A percentile compares a stretch with the other conserved stretches of the same genome.
These are phyloP conservation scores for Benitochromis conjunctus DNA, from an alignment of 2,113 vertebrate genomes.

Conservation along the genomic window DNA sequence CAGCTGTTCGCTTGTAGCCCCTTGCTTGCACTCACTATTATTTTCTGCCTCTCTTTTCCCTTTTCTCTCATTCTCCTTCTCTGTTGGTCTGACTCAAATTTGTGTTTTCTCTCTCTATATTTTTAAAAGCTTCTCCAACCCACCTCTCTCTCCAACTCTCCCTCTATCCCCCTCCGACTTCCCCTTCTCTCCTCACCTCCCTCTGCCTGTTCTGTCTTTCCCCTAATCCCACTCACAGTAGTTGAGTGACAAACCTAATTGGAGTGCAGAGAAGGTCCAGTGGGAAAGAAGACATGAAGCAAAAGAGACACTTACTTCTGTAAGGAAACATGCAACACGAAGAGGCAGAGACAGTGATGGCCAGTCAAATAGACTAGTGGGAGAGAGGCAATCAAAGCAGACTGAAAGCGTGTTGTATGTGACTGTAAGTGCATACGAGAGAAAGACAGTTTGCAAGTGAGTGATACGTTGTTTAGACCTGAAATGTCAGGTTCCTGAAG, in stretches of 20 bases:
- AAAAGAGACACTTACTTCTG: constrained; percentile 55
- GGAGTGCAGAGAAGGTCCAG: constrained; percentile 61
- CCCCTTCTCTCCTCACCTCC: not conserved
- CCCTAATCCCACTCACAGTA: constrained; percentile 62
- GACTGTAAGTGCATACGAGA: not conserved
- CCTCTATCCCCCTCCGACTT: not conserved
- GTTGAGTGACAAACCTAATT: constrained; percentile 76
- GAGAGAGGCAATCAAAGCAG: constrained; percentile 45
- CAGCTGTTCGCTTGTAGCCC: constrained; percentile 38
- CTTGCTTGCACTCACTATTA: constrained; percentile 2
- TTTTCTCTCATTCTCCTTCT: constrained; percentile 25
- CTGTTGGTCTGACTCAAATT: not conserved
- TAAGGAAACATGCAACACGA: constrained; percentile 51
- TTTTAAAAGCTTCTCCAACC: constrained; percentile 11
- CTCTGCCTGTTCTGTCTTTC: constrained; percentile 6
- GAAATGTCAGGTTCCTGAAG: constrained; percentile 24
- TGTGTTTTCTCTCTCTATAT: constrained; percentile 1
- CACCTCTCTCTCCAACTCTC: not conserved
- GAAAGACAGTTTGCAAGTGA: not conserved
- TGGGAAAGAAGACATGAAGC: constrained; percentile 55
- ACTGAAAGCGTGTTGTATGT: constrained; percentile 4
- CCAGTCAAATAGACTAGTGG: constrained; percentile 51
- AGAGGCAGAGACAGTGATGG: constrained; percentile 54
- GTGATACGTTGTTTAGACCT: constrained; percentile 29
- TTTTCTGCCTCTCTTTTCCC: not conserved